A percentile compares a stretch with the other conserved stretches of the same genome.
These are phyloP conservation scores for Miichthys miiuy DNA, from an alignment of 2,797 vertebrate genomes.

Conservation along the genomic window DNA sequence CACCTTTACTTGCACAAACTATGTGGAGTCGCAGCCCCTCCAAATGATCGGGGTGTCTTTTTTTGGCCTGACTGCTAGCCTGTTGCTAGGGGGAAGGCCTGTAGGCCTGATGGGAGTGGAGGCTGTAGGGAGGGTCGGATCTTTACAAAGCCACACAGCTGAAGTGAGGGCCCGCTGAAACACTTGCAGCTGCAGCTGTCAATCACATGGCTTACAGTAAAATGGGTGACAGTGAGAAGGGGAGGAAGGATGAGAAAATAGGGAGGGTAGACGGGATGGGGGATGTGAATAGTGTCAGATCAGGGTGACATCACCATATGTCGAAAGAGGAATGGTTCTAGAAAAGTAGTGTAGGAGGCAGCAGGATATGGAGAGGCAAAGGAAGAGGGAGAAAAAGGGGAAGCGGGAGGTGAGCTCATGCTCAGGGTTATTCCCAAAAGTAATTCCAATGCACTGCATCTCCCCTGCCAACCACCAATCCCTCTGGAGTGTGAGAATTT, in stretches of 20 bases:
- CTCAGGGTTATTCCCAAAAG: constrained; percentile 54
- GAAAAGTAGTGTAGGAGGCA: constrained; percentile 38
- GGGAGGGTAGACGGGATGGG: constrained; percentile 33
- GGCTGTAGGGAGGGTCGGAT: constrained; percentile 77
- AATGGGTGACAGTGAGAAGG: constrained; percentile 65
- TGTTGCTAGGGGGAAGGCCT: constrained; percentile 83
- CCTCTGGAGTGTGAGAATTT: constrained; percentile 22
- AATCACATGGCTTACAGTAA: constrained; percentile 84
- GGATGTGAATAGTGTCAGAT: constrained; percentile 61
- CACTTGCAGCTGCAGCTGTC: constrained; percentile 85
- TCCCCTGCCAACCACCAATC: constrained; percentile 17
- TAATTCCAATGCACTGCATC: constrained; percentile 26
- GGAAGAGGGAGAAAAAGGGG: constrained; percentile 9
- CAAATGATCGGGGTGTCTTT: constrained; percentile 78
- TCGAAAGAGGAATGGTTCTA: constrained; percentile 42
- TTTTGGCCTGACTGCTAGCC: constrained; percentile 85
- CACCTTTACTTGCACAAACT: constrained; percentile 66
- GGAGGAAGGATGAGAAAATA: constrained; percentile 68
- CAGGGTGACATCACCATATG: constrained; percentile 74
- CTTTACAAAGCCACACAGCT: constrained; percentile 86
- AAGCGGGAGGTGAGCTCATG: constrained; percentile 34
- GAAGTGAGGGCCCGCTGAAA: constrained; percentile 80
- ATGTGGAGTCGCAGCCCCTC: constrained; percentile 61
- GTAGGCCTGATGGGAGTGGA: constrained; percentile 67
- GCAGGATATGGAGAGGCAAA: constrained; percentile 10